These are phyloP conservation scores for Pantelozetes paolii DNA, from an alignment of 2,888 invertebrate genomes.

Conservation along the genomic window DNA sequence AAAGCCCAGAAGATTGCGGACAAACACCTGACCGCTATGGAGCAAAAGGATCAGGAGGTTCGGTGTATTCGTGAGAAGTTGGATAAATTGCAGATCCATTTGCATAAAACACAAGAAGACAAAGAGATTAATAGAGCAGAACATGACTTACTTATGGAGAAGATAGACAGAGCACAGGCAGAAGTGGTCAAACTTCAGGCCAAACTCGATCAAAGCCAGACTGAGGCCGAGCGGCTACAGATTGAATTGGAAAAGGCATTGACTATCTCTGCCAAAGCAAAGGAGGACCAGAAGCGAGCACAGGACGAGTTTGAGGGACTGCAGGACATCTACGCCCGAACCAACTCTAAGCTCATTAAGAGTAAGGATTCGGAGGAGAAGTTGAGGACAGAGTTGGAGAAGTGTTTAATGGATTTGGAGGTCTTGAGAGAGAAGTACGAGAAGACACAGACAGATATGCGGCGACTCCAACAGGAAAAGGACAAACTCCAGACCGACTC, in stretches of 20 bases:
- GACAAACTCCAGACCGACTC: slow-evolving; percentile 51
- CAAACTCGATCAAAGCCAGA: slow-evolving; percentile 78
- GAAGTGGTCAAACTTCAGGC: slow-evolving; percentile 83
- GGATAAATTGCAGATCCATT: slow-evolving; percentile 70
- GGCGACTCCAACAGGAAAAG: slow-evolving; percentile 59
- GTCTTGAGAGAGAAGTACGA: slow-evolving; percentile 83
- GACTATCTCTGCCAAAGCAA: slow-evolving; percentile 69
- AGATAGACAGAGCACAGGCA: slow-evolving; percentile 68
- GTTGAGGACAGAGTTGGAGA: slow-evolving; percentile 74
- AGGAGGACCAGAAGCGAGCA: slow-evolving; percentile 77
- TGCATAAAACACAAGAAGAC: slow-evolving; percentile 79
- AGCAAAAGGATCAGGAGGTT: slow-evolving; percentile 76
- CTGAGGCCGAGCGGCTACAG: slow-evolving; percentile 78
- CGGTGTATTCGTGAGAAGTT: slow-evolving; percentile 82
- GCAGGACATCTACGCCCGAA: slow-evolving; percentile 83
- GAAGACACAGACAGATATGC: slow-evolving; percentile 76
- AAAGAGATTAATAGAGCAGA: slow-evolving; percentile 82
- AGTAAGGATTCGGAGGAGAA: slow-evolving; percentile 88
- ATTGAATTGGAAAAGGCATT: slow-evolving; percentile 80
- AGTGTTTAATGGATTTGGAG: slow-evolving; percentile 72
- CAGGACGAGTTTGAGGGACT: slow-evolving; percentile 79
- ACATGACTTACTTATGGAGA: slow-evolving; percentile 84
- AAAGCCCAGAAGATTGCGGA: slow-evolving; percentile 59
- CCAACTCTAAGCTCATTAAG: slow-evolving; percentile 74
- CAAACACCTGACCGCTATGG: slow-evolving; percentile 69